These are phyloP conservation scores for Whitmania pigra DNA, from an alignment of 1,140 invertebrate species.

Conservation along the genomic window DNA sequence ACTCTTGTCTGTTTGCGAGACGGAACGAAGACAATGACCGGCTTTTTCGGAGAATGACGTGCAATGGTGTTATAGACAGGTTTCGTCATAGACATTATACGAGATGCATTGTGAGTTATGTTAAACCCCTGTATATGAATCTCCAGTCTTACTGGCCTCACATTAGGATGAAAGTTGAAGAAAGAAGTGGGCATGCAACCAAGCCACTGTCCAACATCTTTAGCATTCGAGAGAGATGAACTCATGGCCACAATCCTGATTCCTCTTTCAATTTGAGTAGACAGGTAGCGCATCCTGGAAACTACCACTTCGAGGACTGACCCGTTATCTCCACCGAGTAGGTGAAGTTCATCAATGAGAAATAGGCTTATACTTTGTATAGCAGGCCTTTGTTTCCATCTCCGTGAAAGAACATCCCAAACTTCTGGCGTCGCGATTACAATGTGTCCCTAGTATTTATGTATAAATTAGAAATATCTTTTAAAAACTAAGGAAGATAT, in stretches of 20 bases:
- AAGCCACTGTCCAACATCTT: slow-evolving; percentile 90
- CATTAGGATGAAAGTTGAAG: slow-evolving; percentile 97
- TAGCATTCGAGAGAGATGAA: slow-evolving; percentile 82
- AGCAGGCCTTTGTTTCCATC: slow-evolving; percentile 97
- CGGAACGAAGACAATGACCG: slow-evolving; percentile 91
- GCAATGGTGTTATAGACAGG: slow-evolving; percentile 89
- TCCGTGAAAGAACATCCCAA: slow-evolving; percentile 91
- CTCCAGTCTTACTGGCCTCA: slow-evolving; percentile 83
- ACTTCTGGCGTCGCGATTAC: slow-evolving; percentile 93
- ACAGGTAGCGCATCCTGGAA: slow-evolving; percentile 91
- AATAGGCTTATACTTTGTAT: slow-evolving; percentile 94
- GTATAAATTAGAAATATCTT: background rate
- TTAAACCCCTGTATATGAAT: slow-evolving; percentile 91
- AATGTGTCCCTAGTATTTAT: slow-evolving; percentile 64
- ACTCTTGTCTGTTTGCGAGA: slow-evolving; percentile 80
- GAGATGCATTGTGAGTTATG: slow-evolving; percentile 87
- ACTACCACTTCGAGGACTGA: slow-evolving; percentile 93
- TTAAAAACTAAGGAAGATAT: background rate
- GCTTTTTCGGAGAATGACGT: slow-evolving; percentile 70
- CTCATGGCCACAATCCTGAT: slow-evolving; percentile 91
- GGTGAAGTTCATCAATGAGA: slow-evolving; percentile 92
- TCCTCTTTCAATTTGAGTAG: slow-evolving; percentile 75
- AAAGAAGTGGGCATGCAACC: slow-evolving; percentile 79
- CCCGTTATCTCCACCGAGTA: slow-evolving; percentile 49
- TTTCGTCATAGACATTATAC: slow-evolving; percentile 91